Percentiles rank a stretch among this genome's conserved stretches.
Conservation (phyloP, 2,113 vertebrate species). For the Merops nubicus region DNA sequence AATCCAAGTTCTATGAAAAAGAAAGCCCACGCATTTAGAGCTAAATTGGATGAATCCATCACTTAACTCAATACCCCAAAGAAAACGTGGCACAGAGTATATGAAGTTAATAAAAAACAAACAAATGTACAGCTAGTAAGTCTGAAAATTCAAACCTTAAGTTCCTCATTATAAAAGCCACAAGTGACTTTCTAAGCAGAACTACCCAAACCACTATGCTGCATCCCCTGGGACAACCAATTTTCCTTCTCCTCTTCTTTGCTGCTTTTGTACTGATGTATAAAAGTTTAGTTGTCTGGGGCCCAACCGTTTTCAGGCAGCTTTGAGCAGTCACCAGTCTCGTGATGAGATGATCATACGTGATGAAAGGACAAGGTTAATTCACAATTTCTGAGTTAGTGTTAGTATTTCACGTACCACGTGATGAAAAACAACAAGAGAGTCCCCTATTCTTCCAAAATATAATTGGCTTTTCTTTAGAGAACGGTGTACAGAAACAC, state of each 20-base stretch:
- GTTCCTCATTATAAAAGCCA: slow-evolving; percentile 59
- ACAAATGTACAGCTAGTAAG: slow-evolving; percentile 54
- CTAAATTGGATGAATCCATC: slow-evolving; percentile 18
- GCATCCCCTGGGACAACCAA: neutral
- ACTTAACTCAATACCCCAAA: slow-evolving; percentile 20
- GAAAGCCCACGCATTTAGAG: neutral
- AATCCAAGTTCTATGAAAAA: neutral
- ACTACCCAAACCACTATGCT: slow-evolving; percentile 28
- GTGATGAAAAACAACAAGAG: slow-evolving; percentile 40
- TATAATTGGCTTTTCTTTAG: slow-evolving; percentile 46
- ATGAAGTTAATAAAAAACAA: slow-evolving; percentile 52
- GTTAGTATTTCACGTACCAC: slow-evolving; percentile 30
- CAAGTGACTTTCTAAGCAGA: slow-evolving; percentile 48
- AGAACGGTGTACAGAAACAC: neutral
- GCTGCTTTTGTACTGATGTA: slow-evolving; percentile 40
- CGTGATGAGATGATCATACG: neutral
- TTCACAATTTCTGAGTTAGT: neutral
- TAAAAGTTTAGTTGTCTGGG: slow-evolving; percentile 16
- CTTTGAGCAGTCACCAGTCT: slow-evolving; percentile 32
- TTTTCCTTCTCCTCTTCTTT: slow-evolving; percentile 49
- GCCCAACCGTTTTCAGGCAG: neutral
- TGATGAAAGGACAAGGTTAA: slow-evolving; percentile 44
- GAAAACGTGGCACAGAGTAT: slow-evolving; percentile 2
- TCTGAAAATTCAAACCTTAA: slow-evolving; percentile 60
- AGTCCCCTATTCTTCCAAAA: slow-evolving; percentile 49